These are phyloP conservation scores for Amphipoea lucens DNA, from an alignment of 2,888 invertebrate genomes.

Conservation along the genomic window DNA sequence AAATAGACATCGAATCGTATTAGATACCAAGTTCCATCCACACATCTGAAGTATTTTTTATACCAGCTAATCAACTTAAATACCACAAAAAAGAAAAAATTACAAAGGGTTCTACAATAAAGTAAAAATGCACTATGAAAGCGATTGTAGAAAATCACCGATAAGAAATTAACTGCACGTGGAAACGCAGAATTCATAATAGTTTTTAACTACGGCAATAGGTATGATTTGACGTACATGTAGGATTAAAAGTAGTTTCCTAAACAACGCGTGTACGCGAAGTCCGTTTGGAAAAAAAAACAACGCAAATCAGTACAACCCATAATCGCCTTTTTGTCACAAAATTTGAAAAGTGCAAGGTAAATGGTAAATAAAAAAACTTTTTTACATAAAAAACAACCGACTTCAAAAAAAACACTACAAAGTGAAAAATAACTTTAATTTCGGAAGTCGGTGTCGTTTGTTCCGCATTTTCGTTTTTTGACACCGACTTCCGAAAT, in stretches of 20 bases:
- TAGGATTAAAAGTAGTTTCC: background rate
- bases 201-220: background rate
- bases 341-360: background rate
- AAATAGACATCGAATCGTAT: background rate
- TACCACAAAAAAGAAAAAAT: background rate
- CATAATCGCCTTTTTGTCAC: background rate
- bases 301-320: background rate
- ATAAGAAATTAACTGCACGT: background rate
- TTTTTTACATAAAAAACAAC: no score
- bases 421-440: no score
- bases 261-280: background rate
- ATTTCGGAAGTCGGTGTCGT: no score
- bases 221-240: background rate
- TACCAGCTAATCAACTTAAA: background rate
- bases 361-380: background rate
- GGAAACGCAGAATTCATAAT: background rate
- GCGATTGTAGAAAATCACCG: background rate
- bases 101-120: background rate
- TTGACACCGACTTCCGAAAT: no score
- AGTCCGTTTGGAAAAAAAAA: background rate
- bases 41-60: background rate
- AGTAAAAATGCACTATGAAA: background rate
- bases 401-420: no score
- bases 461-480: no score
- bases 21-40: no score